Percentiles rank a stretch among this genome's conserved stretches.
Conservation (phyloP, 2,113 vertebrate species). For the Promerops cafer region DNA sequence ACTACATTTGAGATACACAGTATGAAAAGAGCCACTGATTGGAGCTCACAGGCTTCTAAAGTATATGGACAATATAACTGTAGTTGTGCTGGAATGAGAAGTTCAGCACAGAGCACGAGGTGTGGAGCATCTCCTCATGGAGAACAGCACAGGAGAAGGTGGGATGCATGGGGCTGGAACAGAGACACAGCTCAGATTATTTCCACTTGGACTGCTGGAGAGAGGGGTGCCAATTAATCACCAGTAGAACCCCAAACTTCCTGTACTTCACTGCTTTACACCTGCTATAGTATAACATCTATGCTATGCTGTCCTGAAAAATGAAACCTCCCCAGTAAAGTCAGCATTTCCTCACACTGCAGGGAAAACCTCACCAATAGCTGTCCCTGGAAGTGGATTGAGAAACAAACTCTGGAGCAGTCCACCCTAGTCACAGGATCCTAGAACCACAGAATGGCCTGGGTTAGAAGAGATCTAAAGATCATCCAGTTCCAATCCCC, state of each 20-base stretch:
- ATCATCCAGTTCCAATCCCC: background rate
- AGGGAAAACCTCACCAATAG: background rate
- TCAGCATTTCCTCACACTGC: background rate
- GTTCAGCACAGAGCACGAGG: rapidly evolving
- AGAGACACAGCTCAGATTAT: background rate
- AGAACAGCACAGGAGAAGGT: rapidly evolving
- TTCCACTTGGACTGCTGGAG: background rate
- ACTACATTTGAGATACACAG: background rate
- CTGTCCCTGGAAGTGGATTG: background rate
- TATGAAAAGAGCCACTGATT: background rate
- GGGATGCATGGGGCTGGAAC: background rate
- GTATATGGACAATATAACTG: background rate
- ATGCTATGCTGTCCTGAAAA: background rate
- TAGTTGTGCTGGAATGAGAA: background rate
- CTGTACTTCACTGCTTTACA: background rate
- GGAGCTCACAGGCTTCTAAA: background rate
- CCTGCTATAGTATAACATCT: rapidly evolving
- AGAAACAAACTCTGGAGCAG: background rate
- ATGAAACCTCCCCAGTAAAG: background rate
- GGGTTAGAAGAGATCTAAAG: background rate
- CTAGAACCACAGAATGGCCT: background rate
- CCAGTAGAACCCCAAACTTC: background rate
- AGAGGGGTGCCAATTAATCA: background rate
- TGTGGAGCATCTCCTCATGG: rapidly evolving
- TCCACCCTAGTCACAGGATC: background rate